phyloP scores from a whole-genome alignment of 2,888 invertebrate genomes.

The Plagodis pulveraria region DNA sequence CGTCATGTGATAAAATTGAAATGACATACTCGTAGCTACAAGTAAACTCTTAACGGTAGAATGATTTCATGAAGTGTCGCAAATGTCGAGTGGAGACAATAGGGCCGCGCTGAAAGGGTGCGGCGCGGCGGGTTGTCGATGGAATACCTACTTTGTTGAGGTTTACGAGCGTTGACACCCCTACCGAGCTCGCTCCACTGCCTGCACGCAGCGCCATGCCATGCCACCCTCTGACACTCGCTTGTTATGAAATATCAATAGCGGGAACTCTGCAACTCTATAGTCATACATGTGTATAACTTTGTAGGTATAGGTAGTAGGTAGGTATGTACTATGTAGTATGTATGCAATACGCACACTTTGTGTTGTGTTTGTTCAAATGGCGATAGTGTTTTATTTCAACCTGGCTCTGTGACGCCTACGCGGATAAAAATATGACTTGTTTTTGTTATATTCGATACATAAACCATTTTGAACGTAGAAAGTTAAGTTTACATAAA shows the following conservation, averaged over 20 bases:
- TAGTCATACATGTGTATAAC: slow-evolving; percentile 5
- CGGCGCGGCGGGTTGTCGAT: slow-evolving; percentile 66
- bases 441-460: neutral
- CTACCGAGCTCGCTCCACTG: slow-evolving; percentile 53
- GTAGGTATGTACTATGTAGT: too few relatives aligned
- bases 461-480: too few relatives aligned
- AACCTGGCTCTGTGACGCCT: neutral
- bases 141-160: slow-evolving; percentile 73
- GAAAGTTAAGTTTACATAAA: too few relatives aligned
- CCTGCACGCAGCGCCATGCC: slow-evolving; percentile 53
- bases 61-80: slow-evolving; percentile 77
- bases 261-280: slow-evolving; percentile 48
- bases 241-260: slow-evolving; percentile 75
- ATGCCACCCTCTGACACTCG: slow-evolving; percentile 48
- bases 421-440: neutral
- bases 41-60: slow-evolving; percentile 68
- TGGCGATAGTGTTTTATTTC: slow-evolving; percentile 10
- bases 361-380: slow-evolving; percentile 3
- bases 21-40: slow-evolving; percentile 26
- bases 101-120: slow-evolving; percentile 63
- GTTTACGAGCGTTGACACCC: slow-evolving; percentile 74
- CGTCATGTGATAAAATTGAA: slow-evolving; percentile 49
- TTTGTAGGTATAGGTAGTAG: slow-evolving; percentile 8
- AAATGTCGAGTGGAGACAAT: slow-evolving; percentile 71
- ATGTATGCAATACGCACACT: too few relatives aligned